phyloP scores from a whole-genome alignment of 2,797 vertebrate species.

The Eulemur mongoz region DNA sequence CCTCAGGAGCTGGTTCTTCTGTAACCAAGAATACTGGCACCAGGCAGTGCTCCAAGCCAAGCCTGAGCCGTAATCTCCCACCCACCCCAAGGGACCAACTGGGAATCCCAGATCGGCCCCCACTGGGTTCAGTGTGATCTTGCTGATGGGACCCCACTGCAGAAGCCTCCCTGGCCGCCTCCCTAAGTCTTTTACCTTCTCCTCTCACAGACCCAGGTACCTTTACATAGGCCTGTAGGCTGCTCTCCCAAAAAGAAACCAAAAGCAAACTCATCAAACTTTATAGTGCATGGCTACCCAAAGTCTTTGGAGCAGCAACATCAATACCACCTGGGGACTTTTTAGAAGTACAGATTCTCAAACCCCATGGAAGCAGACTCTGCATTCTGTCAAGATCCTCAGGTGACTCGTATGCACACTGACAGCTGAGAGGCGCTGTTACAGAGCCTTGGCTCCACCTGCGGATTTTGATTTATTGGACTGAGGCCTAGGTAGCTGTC shows the following conservation, averaged over 20 bases:
- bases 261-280: not conserved
- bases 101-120: not conserved
- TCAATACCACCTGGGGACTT: too few relatives aligned
- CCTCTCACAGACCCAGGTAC: not conserved
- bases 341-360: not conserved
- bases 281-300: not conserved
- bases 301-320: not conserved
- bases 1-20: not conserved
- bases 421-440: not conserved
- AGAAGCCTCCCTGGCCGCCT: not conserved
- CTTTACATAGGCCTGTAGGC: not conserved
- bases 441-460: not conserved
- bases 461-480: not conserved
- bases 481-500: not conserved
- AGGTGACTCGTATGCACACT: fast-evolving
- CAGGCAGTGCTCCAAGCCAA: not conserved
- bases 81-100: too few relatives aligned
- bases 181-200: not conserved
- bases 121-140: not conserved
- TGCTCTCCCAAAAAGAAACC: not conserved
- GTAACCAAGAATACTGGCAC: not conserved
- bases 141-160: fast-evolving
- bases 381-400: too few relatives aligned
- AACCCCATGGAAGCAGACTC: not conserved
- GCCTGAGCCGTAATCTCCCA: not conserved